A percentile compares a stretch with the other conserved stretches of the same genome.
Evolutionary conservation across 1,140 invertebrate genomes (phyloP).

Genomic region (Micrasema longulum): DNA sequence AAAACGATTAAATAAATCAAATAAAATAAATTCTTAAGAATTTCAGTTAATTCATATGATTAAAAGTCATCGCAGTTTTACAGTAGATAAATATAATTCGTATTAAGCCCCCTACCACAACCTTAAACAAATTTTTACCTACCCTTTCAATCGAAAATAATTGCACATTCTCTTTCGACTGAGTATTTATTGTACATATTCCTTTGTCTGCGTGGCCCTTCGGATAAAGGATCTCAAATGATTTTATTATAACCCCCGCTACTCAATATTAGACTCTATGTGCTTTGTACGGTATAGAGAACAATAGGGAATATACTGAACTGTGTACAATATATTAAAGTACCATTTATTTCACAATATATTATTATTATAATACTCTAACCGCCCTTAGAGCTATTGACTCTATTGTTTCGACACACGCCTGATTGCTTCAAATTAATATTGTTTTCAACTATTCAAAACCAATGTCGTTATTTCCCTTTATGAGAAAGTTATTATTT

Average conservation of each 20-base stretch:
- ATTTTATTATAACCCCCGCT: slow-evolving; percentile 29
- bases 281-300: slow-evolving; percentile 8
- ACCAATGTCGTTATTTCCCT: slow-evolving; percentile 31
- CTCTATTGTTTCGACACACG: slow-evolving; percentile 51
- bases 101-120: no score
- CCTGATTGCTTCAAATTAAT: slow-evolving; percentile 37
- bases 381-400: slow-evolving; percentile 45
- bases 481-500: no score
- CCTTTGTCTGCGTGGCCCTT: slow-evolving; percentile 29
- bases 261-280: slow-evolving; percentile 15
- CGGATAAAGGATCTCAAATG: slow-evolving; percentile 4
- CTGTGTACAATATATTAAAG: slow-evolving; percentile 15
- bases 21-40: no score
- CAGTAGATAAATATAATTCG: no score
- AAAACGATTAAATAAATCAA: no score
- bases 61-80: no score
- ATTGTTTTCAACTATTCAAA: slow-evolving; percentile 21
- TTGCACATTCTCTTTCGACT: slow-evolving; percentile 7
- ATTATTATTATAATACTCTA: slow-evolving; percentile 16
- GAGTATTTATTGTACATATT: slow-evolving; percentile 42
- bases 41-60: no score
- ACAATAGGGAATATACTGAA: slow-evolving; percentile 35
- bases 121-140: no score
- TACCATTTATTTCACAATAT: slow-evolving; percentile 44
- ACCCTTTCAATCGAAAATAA: slow-evolving; percentile 10